phyloP scores from a whole-genome alignment of 1,140 invertebrate species.

The Anastatus disparis region DNA sequence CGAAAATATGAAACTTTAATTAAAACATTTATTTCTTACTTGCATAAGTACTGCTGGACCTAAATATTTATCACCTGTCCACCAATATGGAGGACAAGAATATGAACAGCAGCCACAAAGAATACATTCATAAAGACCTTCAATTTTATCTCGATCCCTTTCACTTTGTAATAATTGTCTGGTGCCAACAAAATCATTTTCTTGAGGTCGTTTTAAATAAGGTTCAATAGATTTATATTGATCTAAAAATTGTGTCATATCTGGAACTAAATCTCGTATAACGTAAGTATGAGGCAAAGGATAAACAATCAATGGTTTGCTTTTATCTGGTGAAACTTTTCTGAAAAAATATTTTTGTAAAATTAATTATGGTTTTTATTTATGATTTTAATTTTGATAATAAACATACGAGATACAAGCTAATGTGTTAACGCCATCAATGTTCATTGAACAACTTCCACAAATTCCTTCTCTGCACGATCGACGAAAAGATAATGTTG shows the following conservation, averaged over 20 bases:
- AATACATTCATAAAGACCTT: conserved; percentile 85
- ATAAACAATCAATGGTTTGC: conserved; percentile 79
- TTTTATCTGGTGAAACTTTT: conserved; percentile 49
- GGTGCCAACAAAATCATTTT: conserved; percentile 66
- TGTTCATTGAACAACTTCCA: conserved; percentile 91
- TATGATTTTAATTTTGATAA: conserved; percentile 35
- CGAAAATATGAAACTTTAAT: not conserved
- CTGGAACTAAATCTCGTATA: conserved; percentile 88
- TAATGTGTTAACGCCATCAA: conserved; percentile 86
- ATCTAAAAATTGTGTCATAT: conserved; percentile 87
- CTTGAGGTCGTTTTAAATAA: conserved; percentile 80
- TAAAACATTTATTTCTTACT: conserved; percentile 47
- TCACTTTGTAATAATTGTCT: conserved; percentile 75
- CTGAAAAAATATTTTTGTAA: conserved; percentile 44
- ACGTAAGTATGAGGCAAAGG: conserved; percentile 94
- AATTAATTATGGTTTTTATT: not conserved
- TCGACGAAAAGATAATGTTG: conserved; percentile 82
- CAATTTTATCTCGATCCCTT: conserved; percentile 76
- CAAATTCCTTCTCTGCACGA: conserved; percentile 92
- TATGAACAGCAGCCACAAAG: conserved; percentile 79
- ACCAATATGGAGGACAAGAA: conserved; percentile 79
- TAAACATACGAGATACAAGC: conserved; percentile 88
- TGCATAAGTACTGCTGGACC: conserved; percentile 77
- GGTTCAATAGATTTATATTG: conserved; percentile 89
- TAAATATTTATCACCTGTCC: conserved; percentile 77